Evolutionary conservation across 2,888 invertebrate species (phyloP), one percentile per base, ranked within the genome.

Genomic region (Erebia epiphron): DNA sequence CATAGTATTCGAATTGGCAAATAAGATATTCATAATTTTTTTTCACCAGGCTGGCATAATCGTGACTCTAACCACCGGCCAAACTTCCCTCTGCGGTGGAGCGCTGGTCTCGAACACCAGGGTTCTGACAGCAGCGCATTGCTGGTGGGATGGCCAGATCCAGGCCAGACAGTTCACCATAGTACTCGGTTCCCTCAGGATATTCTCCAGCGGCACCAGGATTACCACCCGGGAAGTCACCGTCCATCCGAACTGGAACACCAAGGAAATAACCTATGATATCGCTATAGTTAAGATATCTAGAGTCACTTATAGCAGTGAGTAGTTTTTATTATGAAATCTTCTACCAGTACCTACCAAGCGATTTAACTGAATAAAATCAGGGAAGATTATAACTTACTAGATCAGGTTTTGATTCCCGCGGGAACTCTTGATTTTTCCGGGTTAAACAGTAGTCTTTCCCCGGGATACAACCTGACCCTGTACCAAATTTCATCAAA

Each of bases 81-180:
- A 79, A 80, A 83, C 85, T 0, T 92, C 92, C 5, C 75, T 92
- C 11, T 92, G 92, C 41, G 91, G 92, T 0, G 92, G 92, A 0
- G 82, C 90, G 2, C 79, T 92, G 3, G 73, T 92, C 41, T 90
- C 91, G 5, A 77, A 78, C 54, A 89, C 82, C 0, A 77, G 87
- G 9, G 83, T 91, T 10, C 77, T 92, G 1, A 90, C 91, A 0
- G 92, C 92, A 1, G 92, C 91, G 0, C 92, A 92, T 67, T 92
- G 92, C 79, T 92, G 91, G 92, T 88, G 82, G 80, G 92, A 92
- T 8, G 92, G 92, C 0, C 73, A 81, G 67, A 85, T 74, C 69
- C 88, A 86, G 69, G 90, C 90, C 0, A 78, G 62, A 0, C 75
- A 75, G 62, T 90, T 92, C 76, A 88, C 87, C 7, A 71, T 89